Evolutionary conservation across 1,140 invertebrate genomes (phyloP).

Genomic region (Drosophila willistoni): DNA sequence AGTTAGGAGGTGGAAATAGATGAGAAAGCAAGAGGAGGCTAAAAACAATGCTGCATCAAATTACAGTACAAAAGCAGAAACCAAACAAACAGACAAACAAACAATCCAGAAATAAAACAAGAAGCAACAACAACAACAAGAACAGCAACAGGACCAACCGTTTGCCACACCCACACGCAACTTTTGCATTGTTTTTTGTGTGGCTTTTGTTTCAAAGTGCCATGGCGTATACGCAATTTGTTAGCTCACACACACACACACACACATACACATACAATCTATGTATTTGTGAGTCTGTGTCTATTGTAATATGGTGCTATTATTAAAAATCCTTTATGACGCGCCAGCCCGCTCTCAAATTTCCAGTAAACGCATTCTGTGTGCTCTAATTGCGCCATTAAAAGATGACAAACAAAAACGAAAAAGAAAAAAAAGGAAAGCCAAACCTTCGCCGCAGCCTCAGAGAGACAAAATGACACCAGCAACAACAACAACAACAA

Average conservation of each 20-base stretch:
- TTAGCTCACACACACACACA: constrained; percentile 18
- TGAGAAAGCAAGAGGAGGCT: constrained; percentile 35
- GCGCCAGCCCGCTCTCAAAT: constrained; percentile 68
- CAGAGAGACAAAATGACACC: constrained; percentile 18
- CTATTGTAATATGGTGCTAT: constrained; percentile 80
- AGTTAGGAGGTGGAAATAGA: constrained; percentile 16
- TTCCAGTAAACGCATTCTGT: constrained; percentile 78
- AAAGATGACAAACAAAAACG: constrained; percentile 76
- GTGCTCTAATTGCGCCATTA: constrained; percentile 79
- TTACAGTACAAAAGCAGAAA: constrained; percentile 70
- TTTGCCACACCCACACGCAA: constrained; percentile 52
- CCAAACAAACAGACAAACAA: constrained; percentile 42
- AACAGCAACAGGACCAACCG: background rate
- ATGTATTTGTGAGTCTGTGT: constrained; percentile 41
- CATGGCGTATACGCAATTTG: constrained; percentile 76
- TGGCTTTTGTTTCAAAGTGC: constrained; percentile 80
- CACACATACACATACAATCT: background rate
- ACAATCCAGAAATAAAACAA: constrained; percentile 8
- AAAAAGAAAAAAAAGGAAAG: background rate
- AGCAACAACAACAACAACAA: background rate
- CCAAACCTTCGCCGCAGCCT: constrained; percentile 14
- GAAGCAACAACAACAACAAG: background rate
- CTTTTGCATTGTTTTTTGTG: constrained; percentile 43
- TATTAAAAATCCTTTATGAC: constrained; percentile 81
- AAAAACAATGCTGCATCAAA: constrained; percentile 78